phyloP scores from a whole-genome alignment of 2,888 invertebrate species.

The Lasioglossum malachurum region DNA sequence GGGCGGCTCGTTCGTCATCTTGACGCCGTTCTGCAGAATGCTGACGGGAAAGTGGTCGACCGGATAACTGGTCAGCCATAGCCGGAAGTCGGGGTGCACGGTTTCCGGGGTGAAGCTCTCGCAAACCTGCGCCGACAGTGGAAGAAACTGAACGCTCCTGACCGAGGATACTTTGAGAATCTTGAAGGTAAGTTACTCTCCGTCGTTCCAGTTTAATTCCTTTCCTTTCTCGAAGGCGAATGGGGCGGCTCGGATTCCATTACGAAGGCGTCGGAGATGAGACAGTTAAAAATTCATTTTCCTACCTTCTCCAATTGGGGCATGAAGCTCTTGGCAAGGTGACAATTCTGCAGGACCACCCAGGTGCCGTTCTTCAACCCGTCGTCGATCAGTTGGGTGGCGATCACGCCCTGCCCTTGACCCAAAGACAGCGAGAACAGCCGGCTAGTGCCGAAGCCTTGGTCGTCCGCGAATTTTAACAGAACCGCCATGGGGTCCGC shows the following conservation, averaged over 20 bases:
- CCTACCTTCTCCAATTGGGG: constrained; percentile 93
- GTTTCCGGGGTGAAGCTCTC: constrained; percentile 92
- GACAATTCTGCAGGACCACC: constrained; percentile 98
- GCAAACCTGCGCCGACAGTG: constrained; percentile 88
- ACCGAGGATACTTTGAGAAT: not conserved
- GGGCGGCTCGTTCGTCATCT: constrained; percentile 98
- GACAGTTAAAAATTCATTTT: not conserved
- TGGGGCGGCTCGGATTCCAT: not conserved
- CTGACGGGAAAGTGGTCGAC: constrained; percentile 96
- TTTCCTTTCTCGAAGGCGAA: not conserved
- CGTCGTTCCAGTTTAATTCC: not conserved
- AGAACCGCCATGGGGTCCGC: constrained; percentile 96
- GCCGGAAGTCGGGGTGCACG: constrained; percentile 95
- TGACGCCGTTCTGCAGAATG: constrained; percentile 96
- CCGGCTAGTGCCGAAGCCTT: constrained; percentile 92
- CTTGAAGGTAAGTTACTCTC: not conserved
- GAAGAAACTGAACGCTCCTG: not conserved
- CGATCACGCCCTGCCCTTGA: constrained; percentile 97
- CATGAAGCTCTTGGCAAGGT: constrained; percentile 98
- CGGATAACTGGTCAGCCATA: constrained; percentile 98
- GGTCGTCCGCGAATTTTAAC: constrained; percentile 97
- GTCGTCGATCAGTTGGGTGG: constrained; percentile 93
- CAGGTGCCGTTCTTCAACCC: constrained; percentile 95
- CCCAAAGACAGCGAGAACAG: constrained; percentile 94
- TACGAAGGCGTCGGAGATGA: not conserved